Base-by-base conservation (phyloP, 2,797 vertebrate genomes). In the Lacerta bilineata region DNA sequence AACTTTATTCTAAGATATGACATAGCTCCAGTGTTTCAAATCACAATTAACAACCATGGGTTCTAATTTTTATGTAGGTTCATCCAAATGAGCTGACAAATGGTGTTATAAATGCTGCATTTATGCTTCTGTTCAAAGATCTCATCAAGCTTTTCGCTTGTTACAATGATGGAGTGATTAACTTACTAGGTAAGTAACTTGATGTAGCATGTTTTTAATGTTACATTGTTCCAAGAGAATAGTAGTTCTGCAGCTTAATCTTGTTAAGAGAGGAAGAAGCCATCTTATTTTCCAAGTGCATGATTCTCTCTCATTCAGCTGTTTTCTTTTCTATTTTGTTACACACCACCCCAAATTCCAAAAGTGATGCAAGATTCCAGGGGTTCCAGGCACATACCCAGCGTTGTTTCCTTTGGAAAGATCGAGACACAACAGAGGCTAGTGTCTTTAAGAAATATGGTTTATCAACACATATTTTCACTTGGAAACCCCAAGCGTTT, bases 81-180 rank as follows among this genome's bases (percentile, higher is more conserved):
- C 98, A 99, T 94, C 97, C 98, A 93, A 98, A 98, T 92, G 99
- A 99, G 87, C 96, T 99, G 93, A 98, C 98, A 95, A 99, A 99
- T 82, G 98, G 97, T 25, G 98, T 99, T 95, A 99, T 99, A 97
- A 99, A 99, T 93, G 98, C 98, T 96, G 98, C 98, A 95, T 99
- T 99, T 95, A 98, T 99, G 94, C 98, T 99, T 78, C 98, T 99
- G 85, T 99, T 99, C 97, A 99, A 99, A 97, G 99, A 99, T 94
- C 97, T 99, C 95, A 99, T 99, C 95, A 99, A 99, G 96, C 96
- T 99, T 91, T 99, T 99, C 91, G 99, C 99, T 92, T 99, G 98
- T 96, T 99, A 99, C 96, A 99, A 99, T 86, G 99, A 99, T 68
- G 99, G 99, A 76, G 98, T 99, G 94, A 99, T 99, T 96, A 99